A percentile compares a stretch with the other conserved stretches of the same genome.
phyloP scores from a whole-genome alignment of 2,113 vertebrate species.

The Pongo pygmaeus region DNA sequence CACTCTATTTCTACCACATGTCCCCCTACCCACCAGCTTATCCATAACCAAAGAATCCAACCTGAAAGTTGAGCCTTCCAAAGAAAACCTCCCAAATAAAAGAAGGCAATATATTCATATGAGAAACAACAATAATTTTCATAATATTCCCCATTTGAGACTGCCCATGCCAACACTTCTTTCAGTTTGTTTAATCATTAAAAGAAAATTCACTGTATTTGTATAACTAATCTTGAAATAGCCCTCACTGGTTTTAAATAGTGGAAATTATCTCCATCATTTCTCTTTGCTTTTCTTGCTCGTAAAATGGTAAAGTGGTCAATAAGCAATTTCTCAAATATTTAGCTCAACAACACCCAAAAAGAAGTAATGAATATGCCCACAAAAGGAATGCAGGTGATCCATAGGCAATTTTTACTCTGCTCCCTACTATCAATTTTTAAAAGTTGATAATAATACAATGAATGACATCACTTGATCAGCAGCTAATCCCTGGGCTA shows the following conservation, averaged over 20 bases:
- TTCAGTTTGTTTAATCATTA: constrained; percentile 25
- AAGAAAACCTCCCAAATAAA: not conserved
- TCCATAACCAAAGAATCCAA: not conserved
- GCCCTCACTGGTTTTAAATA: not conserved
- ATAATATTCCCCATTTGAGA: not conserved
- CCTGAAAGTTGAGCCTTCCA: not conserved
- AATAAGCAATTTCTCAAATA: constrained; percentile 56
- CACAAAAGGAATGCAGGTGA: constrained; percentile 47
- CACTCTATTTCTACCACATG: not conserved
- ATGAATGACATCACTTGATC: constrained; percentile 77
- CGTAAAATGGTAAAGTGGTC: constrained; percentile 25
- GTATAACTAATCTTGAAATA: not conserved
- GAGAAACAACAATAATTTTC: not conserved
- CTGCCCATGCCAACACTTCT: not conserved
- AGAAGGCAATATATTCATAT: not conserved
- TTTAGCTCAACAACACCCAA: constrained; percentile 61
- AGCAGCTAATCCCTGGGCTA: constrained; percentile 80
- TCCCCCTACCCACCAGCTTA: not conserved
- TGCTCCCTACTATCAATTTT: not conserved
- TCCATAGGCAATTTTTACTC: not conserved
- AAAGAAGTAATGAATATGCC: constrained; percentile 51
- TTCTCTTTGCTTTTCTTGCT: not conserved
- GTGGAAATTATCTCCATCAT: not conserved
- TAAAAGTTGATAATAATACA: constrained; percentile 77
- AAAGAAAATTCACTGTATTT: constrained; percentile 40